Percentiles rank a stretch among this genome's conserved stretches.
Evolutionary conservation across 1,140 invertebrate species (phyloP).

Genomic region (Theocolax elegans): DNA sequence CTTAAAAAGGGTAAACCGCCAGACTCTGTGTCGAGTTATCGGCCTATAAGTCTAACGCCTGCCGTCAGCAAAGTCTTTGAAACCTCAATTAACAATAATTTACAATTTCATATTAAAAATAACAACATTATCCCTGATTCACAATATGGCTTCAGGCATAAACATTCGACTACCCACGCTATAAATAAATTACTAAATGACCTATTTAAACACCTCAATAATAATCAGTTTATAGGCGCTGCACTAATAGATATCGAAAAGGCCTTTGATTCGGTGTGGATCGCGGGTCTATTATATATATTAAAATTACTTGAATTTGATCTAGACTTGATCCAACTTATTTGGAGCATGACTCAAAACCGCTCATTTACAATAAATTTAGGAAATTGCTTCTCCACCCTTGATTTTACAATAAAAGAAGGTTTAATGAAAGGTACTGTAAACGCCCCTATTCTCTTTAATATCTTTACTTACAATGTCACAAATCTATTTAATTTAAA

Average conservation of each 20-base stretch:
- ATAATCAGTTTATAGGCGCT: background rate
- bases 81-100: background rate
- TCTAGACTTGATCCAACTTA: slow-evolving; percentile 35
- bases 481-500: slow-evolving; percentile 16
- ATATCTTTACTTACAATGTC: slow-evolving; percentile 32
- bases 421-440: slow-evolving; percentile 49
- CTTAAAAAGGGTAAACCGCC: slow-evolving; percentile 24
- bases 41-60: slow-evolving; percentile 14
- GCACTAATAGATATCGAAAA: slow-evolving; percentile 16
- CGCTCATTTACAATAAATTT: background rate
- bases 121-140: slow-evolving; percentile 5
- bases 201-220: slow-evolving; percentile 17
- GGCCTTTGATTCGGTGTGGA: slow-evolving; percentile 51
- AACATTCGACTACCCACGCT: slow-evolving; percentile 19
- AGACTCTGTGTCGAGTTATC: background rate
- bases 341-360: background rate
- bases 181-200: slow-evolving; percentile 30
- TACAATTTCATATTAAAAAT: background rate
- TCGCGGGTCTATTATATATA: slow-evolving; percentile 48
- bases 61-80: slow-evolving; percentile 29
- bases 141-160: slow-evolving; percentile 21
- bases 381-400: background rate
- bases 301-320: slow-evolving; percentile 47
- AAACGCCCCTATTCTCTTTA: slow-evolving; percentile 42
- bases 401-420: background rate